These are phyloP conservation scores for Lepidonotus clava DNA, from an alignment of 2,888 invertebrate species.

Conservation along the genomic window DNA sequence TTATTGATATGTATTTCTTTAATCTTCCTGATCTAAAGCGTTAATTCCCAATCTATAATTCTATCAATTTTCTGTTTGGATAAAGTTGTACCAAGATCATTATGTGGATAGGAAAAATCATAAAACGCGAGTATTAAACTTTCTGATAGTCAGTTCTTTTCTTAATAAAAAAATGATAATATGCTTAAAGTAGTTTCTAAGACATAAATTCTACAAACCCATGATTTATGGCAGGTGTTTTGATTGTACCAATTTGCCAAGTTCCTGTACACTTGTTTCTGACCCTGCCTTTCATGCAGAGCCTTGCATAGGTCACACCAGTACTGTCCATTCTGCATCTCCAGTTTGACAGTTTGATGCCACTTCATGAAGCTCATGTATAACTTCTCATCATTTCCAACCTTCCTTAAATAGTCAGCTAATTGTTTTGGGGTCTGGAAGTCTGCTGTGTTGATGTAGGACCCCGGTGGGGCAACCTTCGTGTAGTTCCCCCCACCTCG, in stretches of 20 bases:
- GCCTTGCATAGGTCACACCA: neutral
- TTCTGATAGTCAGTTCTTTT: too few species aligned
- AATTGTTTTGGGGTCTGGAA: neutral
- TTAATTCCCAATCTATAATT: too few species aligned
- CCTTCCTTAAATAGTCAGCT: neutral
- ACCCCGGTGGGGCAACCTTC: neutral
- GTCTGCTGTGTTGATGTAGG: neutral
- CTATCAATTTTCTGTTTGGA: too few species aligned
- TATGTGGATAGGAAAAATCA: too few species aligned
- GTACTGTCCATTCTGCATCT: neutral
- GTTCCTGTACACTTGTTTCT: neutral
- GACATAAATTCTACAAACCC: neutral
- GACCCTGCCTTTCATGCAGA: neutral
- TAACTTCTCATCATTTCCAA: neutral
- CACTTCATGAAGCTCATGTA: neutral
- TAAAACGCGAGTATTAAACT: too few species aligned
- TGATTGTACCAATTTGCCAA: neutral
- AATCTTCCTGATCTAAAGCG: too few species aligned
- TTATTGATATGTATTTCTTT: too few species aligned
- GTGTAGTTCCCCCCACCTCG: neutral
- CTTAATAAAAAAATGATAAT: too few species aligned
- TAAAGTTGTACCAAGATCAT: too few species aligned
- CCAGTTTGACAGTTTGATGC: neutral
- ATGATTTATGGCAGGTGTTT: neutral
- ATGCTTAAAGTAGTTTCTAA: too few species aligned